These are phyloP conservation scores for Brachymystax lenok DNA, from an alignment of 2,797 vertebrate genomes.

Conservation along the genomic window DNA sequence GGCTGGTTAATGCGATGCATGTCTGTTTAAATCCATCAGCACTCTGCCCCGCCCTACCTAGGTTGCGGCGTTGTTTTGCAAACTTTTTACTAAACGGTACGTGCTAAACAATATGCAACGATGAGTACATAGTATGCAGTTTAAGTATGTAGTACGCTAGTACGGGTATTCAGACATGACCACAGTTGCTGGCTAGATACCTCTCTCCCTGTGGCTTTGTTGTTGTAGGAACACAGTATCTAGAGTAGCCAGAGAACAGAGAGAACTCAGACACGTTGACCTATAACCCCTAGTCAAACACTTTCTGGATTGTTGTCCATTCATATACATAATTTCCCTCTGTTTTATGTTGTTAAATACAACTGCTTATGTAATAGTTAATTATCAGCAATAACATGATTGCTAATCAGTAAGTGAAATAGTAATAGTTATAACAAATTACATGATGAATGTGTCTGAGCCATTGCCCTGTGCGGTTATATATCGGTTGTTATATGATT, in stretches of 20 bases:
- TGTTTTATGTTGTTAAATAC: not conserved
- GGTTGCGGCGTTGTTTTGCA: too few relatives aligned
- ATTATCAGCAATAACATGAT: not conserved
- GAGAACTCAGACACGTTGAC: not conserved
- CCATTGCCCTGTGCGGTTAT: not conserved
- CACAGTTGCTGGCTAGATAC: not conserved
- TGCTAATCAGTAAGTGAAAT: not conserved
- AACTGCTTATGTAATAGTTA: not conserved
- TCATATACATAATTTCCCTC: not conserved
- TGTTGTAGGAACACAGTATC: not conserved
- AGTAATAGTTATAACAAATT: not conserved
- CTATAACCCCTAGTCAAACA: constrained; percentile 13
- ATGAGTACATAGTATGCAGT: too few relatives aligned
- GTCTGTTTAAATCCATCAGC: too few relatives aligned
- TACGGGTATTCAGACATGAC: too few relatives aligned
- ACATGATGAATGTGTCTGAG: not conserved
- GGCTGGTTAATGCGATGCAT: too few relatives aligned
- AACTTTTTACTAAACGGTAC: too few relatives aligned
- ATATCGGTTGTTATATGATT: not conserved
- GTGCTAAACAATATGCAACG: too few relatives aligned
- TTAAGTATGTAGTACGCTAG: too few relatives aligned
- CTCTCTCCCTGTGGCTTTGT: not conserved
- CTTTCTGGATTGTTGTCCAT: not conserved
- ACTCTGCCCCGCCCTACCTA: too few relatives aligned
- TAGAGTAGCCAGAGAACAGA: not conserved